These are phyloP conservation scores for Callosobruchus maculatus DNA, from an alignment of 2,888 invertebrate species.

Conservation along the genomic window DNA sequence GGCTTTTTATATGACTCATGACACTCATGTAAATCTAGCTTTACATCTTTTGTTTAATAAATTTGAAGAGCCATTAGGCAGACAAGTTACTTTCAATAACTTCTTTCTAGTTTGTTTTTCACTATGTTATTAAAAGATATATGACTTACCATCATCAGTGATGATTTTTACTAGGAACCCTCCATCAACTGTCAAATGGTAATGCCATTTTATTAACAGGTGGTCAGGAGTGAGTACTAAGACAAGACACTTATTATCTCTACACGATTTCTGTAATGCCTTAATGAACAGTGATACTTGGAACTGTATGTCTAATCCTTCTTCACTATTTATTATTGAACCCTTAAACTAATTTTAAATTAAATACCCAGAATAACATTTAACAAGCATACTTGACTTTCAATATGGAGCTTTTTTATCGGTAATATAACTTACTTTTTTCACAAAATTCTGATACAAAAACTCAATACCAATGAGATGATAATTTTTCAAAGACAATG, in stretches of 20 bases:
- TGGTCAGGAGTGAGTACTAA: constrained; percentile 32
- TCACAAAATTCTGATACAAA: constrained; percentile 33
- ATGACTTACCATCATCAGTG: constrained; percentile 24
- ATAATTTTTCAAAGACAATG: constrained; percentile 27
- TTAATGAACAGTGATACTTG: constrained; percentile 37
- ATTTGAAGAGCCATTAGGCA: no score
- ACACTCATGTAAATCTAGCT: no score
- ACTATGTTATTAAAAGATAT: background rate
- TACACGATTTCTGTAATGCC: constrained; percentile 20
- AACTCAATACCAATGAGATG: constrained; percentile 35
- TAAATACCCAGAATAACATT: constrained; percentile 1
- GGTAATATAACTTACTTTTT: constrained; percentile 26
- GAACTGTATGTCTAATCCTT: constrained; percentile 33
- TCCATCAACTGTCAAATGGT: constrained; percentile 30
- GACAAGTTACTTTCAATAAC: no score
- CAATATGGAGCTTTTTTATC: no score
- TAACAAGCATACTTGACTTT: background rate
- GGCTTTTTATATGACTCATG: no score
- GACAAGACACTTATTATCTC: constrained; percentile 20
- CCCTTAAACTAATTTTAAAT: constrained; percentile 36
- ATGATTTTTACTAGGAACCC: constrained; percentile 27
- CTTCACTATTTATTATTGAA: constrained; percentile 39
- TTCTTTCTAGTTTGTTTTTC: no score
- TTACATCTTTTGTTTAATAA: background rate
- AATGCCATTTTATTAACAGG: constrained; percentile 32